A percentile compares a stretch with the other conserved stretches of the same genome.
These are phyloP conservation scores for Dicranocentrus wangi DNA, from an alignment of 2,888 invertebrate species.

Conservation along the genomic window DNA sequence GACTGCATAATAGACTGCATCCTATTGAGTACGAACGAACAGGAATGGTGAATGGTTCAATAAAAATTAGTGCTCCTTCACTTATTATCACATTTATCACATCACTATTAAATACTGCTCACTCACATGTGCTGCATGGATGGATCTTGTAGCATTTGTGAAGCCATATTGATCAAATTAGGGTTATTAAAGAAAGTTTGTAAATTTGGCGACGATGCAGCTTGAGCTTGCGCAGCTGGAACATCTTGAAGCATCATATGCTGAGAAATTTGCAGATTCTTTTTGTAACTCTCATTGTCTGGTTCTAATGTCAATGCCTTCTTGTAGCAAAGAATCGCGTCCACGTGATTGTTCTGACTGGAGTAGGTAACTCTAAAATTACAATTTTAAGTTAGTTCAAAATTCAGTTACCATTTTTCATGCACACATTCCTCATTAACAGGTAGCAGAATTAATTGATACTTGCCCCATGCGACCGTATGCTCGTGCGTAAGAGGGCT, in stretches of 20 bases:
- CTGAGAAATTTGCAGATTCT: conserved; percentile 81
- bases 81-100: too few relatives aligned
- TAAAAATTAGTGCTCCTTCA: too few relatives aligned
- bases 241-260: conserved; percentile 81
- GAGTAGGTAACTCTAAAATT: conserved; percentile 83
- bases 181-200: conserved; percentile 85
- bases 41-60: too few relatives aligned
- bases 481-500: conserved; percentile 94
- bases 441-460: too few relatives aligned
- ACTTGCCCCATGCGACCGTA: conserved; percentile 89
- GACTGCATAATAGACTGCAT: conserved; percentile 70
- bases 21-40: too few relatives aligned
- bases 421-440: too few relatives aligned
- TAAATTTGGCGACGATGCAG: conserved; percentile 74
- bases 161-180: conserved; percentile 87
- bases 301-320: conserved; percentile 94
- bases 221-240: conserved; percentile 74
- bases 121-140: conserved; percentile 83
- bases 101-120: too few relatives aligned
- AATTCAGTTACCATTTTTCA: conserved; percentile 15
- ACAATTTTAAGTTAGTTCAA: too few relatives aligned
- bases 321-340: conserved; percentile 89
- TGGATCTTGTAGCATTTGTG: conserved; percentile 88
- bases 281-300: conserved; percentile 90
- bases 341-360: conserved; percentile 85